phyloP scores from a whole-genome alignment of 2,888 invertebrate species.

The Diaprepes abbreviatus region DNA sequence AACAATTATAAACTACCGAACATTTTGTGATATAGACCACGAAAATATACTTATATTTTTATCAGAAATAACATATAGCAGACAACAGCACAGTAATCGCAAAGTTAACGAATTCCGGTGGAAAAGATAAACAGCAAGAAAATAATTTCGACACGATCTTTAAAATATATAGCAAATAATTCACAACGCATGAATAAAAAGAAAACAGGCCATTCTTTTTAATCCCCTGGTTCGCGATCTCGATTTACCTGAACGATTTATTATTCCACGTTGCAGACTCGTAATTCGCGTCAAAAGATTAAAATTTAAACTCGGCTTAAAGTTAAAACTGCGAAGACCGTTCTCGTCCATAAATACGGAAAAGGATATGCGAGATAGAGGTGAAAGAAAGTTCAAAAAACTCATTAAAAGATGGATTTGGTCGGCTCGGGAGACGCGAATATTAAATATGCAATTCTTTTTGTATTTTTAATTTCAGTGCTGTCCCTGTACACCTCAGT shows the following conservation, averaged over 20 bases:
- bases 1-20: no score
- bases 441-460: conserved; percentile 22
- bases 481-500: neutral
- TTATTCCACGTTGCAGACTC: conserved; percentile 22
- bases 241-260: conserved; percentile 10
- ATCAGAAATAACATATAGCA: no score
- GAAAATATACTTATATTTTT: no score
- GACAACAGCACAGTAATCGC: no score
- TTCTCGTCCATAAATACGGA: conserved; percentile 30
- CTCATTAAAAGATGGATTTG: conserved; percentile 44
- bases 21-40: no score
- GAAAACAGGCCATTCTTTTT: neutral
- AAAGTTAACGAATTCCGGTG: no score
- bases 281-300: conserved; percentile 32
- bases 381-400: conserved; percentile 43
- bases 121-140: no score
- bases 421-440: conserved; percentile 4
- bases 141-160: no score
- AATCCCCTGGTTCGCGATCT: neutral
- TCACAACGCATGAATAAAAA: neutral
- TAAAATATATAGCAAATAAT: neutral
- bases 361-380: conserved; percentile 19
- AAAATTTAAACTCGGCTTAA: conserved; percentile 22
- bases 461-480: conserved; percentile 17
- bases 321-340: conserved; percentile 24